Evolutionary conservation across 2,888 invertebrate species (phyloP), one percentile per base, ranked within the genome.

Genomic region (Nudaria mundana): DNA sequence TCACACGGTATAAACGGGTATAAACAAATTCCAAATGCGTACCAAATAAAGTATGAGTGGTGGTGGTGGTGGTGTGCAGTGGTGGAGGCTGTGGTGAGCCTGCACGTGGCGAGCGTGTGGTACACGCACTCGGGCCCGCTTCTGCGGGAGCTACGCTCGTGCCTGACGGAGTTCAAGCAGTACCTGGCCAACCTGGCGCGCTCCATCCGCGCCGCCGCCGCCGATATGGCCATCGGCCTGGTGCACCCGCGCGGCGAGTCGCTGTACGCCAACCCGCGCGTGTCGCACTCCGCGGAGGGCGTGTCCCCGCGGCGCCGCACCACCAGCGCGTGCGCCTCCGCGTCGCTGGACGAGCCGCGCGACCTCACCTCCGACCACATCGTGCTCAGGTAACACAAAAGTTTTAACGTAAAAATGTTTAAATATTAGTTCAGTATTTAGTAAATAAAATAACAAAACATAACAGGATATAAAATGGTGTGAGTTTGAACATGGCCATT

Each of bases 101-200:
- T 94, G 52, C 90, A 93, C 66, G 95, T 97, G 92, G 97, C 97
- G 1, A 95, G 97, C 23, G 94, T 98, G 40, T 96, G 96, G 92
- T 98, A 98, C 86, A 96, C 96, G 3, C 98, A 98, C 82, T 97
- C 96, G 35, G 95, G 97, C 0, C 92, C 93, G 52, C 93, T 98
- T 68, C 90, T 98, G 37, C 91, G 92, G 20, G 98, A 98, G 76
- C 86, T 98, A 44, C 93, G 94, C 62, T 94, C 95, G 24, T 98
- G 98, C 77, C 94, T 96, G 7, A 93, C 94, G 8, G 96, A 97
- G 83, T 97, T 98, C 80, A 95, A 95, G 72, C 95, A 96, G 72
- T 97, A 97, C 81, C 87, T 95, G 56, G 93, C 94, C 37, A 94
- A 95, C 73, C 90, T 97, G 52, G 96, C 97, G 8, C 91, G 93